Evolutionary conservation across 2,113 vertebrate genomes (phyloP), one percentile per base, ranked within the genome.

Genomic region (Ochotona princeps): DNA sequence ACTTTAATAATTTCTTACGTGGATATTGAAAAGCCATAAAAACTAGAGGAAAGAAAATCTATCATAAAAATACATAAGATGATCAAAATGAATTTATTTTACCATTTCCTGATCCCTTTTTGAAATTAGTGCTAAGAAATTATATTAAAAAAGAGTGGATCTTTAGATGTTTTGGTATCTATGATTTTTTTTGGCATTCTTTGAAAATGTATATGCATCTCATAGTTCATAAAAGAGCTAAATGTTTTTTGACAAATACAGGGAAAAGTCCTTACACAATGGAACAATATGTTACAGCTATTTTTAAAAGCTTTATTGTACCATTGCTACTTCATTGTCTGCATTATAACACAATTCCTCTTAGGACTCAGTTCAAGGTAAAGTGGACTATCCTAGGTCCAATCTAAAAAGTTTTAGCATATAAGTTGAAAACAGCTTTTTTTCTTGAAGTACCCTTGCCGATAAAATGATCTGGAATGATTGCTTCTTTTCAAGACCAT

Each of bases 281-380:
- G 83, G 94, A 93, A 97, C 94, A 96, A 96, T 97, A 97, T 87
- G 84, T 75, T 75, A 67, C 89, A 87, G 89, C 89, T 97, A 96
- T 96, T 95, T 96, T 96, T 96, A 93, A 92, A 80, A 78, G 76
- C 51, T 95, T 95, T 94, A 91, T 96, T 94, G 96, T 96, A 63
- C 78, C 76, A 93, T 69, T 96, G 76, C 81, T 89, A 49, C 60
- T 81, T 75, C 69, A 94, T 85, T 95, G 96, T 97, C 57, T 51
- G 85, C 38, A 63, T 73, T 81, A 72, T 85, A 92, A 89, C 38
- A 65, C 76, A 93, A 81, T 96, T 89, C 89, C 47, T 93, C 60
- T 63, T 44, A 78, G 72, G 91, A 94, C 15, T 91, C 66, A 87
- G 63, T 93, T 94, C 87, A 92, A 95, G 87, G 83, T 49, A 79